Evolutionary conservation across 1,140 invertebrate species (phyloP).

Genomic region (Gonatopus flavifemur): DNA sequence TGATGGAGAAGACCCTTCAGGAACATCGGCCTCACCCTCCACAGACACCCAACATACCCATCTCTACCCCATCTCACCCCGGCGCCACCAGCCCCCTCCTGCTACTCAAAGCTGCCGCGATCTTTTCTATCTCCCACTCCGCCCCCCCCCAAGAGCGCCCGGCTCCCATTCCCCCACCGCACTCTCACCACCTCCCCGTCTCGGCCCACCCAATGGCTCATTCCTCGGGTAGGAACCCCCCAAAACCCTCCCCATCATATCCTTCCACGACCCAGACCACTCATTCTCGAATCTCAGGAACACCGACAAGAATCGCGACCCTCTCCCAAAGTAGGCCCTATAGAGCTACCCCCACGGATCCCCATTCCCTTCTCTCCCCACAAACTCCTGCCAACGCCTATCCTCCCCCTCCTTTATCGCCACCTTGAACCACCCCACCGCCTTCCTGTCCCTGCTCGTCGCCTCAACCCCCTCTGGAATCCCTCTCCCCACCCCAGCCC

Average conservation of each 20-base stretch:
- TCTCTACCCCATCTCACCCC: neutral
- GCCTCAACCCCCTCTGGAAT: no score
- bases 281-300: neutral
- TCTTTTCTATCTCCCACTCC: neutral
- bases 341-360: neutral
- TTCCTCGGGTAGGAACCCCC: neutral
- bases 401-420: neutral
- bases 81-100: neutral
- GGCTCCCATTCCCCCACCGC: no score
- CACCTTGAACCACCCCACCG: neutral
- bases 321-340: neutral
- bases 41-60: neutral
- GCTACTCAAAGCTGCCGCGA: neutral
- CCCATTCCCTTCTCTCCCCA: neutral
- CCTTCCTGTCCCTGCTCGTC: neutral
- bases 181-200: neutral
- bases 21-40: neutral
- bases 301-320: neutral
- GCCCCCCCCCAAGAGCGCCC: neutral
- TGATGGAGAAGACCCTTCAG: slow-evolving; percentile 1
- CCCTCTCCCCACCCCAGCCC: no score
- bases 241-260: neutral
- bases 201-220: neutral
- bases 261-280: neutral
- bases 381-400: neutral